phyloP scores from a whole-genome alignment of 2,797 vertebrate species.

The Clarias pachynema region DNA sequence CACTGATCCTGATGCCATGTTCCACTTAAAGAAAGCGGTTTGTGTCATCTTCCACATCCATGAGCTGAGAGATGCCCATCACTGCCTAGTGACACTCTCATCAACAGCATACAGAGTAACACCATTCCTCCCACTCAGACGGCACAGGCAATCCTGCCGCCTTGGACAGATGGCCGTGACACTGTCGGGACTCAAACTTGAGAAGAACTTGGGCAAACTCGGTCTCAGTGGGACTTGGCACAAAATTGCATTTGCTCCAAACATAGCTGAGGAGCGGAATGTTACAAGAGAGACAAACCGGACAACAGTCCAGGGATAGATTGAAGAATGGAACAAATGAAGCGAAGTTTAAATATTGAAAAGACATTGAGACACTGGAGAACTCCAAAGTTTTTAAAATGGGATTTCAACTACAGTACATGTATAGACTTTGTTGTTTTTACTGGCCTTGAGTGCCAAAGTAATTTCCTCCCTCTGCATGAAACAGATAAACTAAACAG shows the following conservation, averaged over 20 bases:
- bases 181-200: background rate
- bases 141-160: background rate
- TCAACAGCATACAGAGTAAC: background rate
- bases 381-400: no score
- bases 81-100: background rate
- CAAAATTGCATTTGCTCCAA: background rate
- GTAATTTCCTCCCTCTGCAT: no score
- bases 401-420: no score
- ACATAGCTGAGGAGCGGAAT: background rate
- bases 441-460: no score
- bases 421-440: no score
- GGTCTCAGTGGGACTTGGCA: background rate
- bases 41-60: background rate
- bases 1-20: background rate
- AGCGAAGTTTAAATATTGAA: no score
- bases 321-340: no score
- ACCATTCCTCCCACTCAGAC: background rate
- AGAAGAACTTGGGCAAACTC: background rate
- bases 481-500: no score
- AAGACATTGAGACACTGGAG: no score
- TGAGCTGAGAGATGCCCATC: background rate
- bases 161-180: background rate
- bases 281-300: no score
- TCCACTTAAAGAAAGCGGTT: background rate
- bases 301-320: no score